Percentiles rank a stretch among this genome's conserved stretches.
Evolutionary conservation across 1,140 invertebrate genomes (phyloP).

Genomic region (Manduca sexta): DNA sequence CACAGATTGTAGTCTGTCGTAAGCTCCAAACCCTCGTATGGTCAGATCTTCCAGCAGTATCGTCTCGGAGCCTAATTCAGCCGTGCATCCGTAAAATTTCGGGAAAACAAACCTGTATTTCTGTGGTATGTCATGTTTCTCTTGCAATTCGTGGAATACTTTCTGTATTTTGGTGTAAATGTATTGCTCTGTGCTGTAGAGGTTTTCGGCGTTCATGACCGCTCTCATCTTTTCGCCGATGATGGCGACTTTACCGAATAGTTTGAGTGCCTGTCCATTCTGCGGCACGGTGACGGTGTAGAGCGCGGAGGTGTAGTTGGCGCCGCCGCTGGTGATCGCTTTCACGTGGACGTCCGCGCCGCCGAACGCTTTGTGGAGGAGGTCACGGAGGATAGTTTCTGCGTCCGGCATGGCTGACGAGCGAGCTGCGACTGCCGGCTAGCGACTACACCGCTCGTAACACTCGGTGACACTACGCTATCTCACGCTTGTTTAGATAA

Average conservation of each 20-base stretch:
- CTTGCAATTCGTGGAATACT: slow-evolving; percentile 32
- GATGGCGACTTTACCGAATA: slow-evolving; percentile 37
- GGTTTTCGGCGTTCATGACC: slow-evolving; percentile 22
- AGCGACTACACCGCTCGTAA: too few species aligned
- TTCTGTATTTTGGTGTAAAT: slow-evolving; percentile 34
- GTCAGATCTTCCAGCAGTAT: slow-evolving; percentile 42
- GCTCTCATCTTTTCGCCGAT: slow-evolving; percentile 24
- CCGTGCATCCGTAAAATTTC: slow-evolving; percentile 31
- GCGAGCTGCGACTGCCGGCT: too few species aligned
- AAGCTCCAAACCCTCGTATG: slow-evolving; percentile 25
- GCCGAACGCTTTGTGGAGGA: neutral
- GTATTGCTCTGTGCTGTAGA: slow-evolving; percentile 38
- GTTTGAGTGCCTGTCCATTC: slow-evolving; percentile 1
- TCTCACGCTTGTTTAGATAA: too few species aligned
- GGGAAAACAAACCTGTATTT: slow-evolving; percentile 36
- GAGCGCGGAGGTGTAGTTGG: slow-evolving; percentile 4
- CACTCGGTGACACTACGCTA: too few species aligned
- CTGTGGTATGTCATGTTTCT: slow-evolving; percentile 17
- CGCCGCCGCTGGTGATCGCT: neutral
- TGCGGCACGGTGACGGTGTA: neutral
- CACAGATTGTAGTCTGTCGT: slow-evolving; percentile 29
- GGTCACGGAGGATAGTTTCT: neutral
- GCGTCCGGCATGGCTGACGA: neutral
- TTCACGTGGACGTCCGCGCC: neutral
- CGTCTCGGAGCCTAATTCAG: slow-evolving; percentile 24